These are phyloP conservation scores for Crematogaster levior DNA, from an alignment of 2,888 invertebrate genomes.

Conservation along the genomic window DNA sequence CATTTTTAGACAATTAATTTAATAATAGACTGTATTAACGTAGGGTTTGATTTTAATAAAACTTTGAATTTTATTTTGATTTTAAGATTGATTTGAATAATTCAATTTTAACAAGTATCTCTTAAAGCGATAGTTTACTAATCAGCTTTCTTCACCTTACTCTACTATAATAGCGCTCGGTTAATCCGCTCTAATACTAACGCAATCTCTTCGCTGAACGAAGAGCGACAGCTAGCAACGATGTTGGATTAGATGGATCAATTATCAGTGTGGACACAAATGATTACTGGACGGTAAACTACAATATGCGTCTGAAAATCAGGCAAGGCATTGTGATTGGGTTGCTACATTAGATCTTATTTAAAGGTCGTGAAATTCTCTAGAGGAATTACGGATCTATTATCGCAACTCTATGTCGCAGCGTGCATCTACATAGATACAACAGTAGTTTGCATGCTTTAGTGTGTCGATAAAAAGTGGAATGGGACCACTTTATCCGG, in stretches of 20 bases:
- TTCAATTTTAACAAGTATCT: not conserved
- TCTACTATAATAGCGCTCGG: not conserved
- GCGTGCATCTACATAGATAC: slow-evolving; percentile 1
- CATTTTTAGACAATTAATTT: not conserved
- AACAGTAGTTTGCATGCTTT: slow-evolving; percentile 37
- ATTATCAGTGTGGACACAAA: slow-evolving; percentile 40
- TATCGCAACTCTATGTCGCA: slow-evolving; percentile 21
- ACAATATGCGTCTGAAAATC: not conserved
- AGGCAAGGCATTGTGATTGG: not conserved
- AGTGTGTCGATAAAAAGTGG: slow-evolving; percentile 48
- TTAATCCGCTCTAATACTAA: slow-evolving; percentile 11
- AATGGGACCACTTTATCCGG: slow-evolving; percentile 24
- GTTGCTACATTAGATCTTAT: slow-evolving; percentile 28
- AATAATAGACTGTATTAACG: not conserved
- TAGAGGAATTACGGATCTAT: slow-evolving; percentile 39
- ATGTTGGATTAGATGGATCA: slow-evolving; percentile 31
- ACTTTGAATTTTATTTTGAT: not conserved
- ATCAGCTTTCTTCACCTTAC: slow-evolving; percentile 10
- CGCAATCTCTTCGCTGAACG: not conserved
- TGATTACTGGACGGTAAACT: slow-evolving; percentile 11
- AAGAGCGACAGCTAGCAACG: slow-evolving; percentile 23
- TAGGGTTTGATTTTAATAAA: not conserved
- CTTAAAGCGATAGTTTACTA: slow-evolving; percentile 7
- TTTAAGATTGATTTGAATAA: not conserved
- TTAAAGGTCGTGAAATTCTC: slow-evolving; percentile 32